Percentiles rank a stretch among this genome's conserved stretches.
These are phyloP conservation scores for Grapholita molesta DNA, from an alignment of 1,140 invertebrate genomes.

Conservation along the genomic window DNA sequence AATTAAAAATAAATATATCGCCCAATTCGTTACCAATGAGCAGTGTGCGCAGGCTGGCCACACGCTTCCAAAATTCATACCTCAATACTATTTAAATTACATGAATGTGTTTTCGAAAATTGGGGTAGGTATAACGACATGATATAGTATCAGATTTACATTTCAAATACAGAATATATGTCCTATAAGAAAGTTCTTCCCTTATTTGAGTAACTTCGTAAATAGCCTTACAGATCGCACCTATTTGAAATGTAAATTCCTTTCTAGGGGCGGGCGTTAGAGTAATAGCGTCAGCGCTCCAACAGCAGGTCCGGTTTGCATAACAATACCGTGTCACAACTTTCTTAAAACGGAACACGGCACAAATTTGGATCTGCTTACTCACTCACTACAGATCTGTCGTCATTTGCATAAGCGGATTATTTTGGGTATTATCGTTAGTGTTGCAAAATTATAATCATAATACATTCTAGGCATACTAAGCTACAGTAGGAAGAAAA, in stretches of 20 bases:
- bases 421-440: conserved; percentile 37
- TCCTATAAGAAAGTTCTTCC: too few species aligned
- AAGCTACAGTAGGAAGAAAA: background rate
- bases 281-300: background rate
- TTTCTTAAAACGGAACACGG: conserved; percentile 48
- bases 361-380: conserved; percentile 51
- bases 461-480: background rate
- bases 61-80: too few species aligned
- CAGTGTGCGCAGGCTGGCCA: too few species aligned
- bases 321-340: conserved; percentile 59
- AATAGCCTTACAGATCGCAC: background rate
- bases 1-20: too few species aligned
- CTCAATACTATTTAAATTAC: too few species aligned
- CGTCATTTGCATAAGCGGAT: conserved; percentile 46
- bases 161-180: too few species aligned
- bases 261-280: background rate
- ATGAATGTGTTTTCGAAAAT: too few species aligned
- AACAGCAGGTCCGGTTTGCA: conserved; percentile 52
- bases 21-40: too few species aligned
- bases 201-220: background rate
- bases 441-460: conserved; percentile 25
- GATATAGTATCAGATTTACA: too few species aligned
- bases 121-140: too few species aligned
- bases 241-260: background rate
- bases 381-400: conserved; percentile 40